These are phyloP conservation scores for Dendrolimus punctatus DNA, from an alignment of 1,140 invertebrate genomes.

Conservation along the genomic window DNA sequence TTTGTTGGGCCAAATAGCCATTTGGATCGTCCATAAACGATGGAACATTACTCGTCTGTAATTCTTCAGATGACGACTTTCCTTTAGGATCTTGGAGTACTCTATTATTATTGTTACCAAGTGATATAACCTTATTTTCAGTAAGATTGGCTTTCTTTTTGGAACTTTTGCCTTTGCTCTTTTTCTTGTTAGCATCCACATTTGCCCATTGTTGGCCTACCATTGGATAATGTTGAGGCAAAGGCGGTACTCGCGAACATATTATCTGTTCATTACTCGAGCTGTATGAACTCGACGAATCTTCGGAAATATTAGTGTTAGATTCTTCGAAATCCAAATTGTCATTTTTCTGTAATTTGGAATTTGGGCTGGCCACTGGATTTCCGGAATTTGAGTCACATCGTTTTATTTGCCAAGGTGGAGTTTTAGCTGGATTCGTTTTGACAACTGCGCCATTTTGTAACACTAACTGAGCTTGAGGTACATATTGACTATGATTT, in stretches of 20 bases:
- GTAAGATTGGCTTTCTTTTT: constrained; percentile 72
- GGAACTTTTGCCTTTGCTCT: constrained; percentile 72
- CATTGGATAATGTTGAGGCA: constrained; percentile 79
- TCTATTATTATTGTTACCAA: constrained; percentile 48
- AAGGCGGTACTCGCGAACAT: constrained; percentile 80
- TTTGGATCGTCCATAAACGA: constrained; percentile 91
- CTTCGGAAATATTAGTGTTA: constrained; percentile 34
- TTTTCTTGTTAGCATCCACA: constrained; percentile 77
- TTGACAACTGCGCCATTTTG: constrained; percentile 64
- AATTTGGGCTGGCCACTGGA: constrained; percentile 40
- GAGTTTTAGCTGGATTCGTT: constrained; percentile 68
- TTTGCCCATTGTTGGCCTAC: constrained; percentile 69
- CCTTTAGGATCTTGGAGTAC: constrained; percentile 44
- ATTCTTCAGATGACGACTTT: constrained; percentile 35
- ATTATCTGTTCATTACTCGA: constrained; percentile 47
- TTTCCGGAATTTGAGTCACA: constrained; percentile 30
- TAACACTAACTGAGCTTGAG: constrained; percentile 62
- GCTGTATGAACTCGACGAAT: constrained; percentile 32
- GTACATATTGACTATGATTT: constrained; percentile 45
- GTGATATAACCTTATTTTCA: constrained; percentile 46
- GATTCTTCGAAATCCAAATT: constrained; percentile 49
- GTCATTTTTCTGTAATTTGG: constrained; percentile 45
- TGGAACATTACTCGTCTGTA: constrained; percentile 45
- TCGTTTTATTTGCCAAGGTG: constrained; percentile 77
- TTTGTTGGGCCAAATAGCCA: constrained; percentile 90